phyloP scores from a whole-genome alignment of 2,888 invertebrate genomes.

The Diarsia mendica region DNA sequence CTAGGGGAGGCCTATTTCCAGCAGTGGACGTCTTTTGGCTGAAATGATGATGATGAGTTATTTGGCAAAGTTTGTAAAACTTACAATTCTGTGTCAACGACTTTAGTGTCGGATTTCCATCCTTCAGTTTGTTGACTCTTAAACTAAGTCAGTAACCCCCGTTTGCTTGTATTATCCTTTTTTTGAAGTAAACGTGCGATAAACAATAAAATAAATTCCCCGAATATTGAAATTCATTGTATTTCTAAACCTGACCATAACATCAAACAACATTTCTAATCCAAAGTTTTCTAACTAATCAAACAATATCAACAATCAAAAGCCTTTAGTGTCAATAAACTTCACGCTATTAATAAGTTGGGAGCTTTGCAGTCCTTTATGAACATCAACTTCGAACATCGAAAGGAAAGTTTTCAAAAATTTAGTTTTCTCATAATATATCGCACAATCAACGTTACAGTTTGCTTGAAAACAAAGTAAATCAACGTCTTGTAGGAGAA shows the following conservation, averaged over 20 bases:
- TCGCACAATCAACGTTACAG: conserved; percentile 58
- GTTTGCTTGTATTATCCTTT: neutral
- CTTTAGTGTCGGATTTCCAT: neutral
- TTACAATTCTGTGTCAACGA: neutral
- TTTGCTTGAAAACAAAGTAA: conserved; percentile 69
- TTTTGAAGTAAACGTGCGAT: neutral
- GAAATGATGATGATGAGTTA: no score
- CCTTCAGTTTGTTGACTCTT: neutral
- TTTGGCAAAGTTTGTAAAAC: neutral
- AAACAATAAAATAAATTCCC: conserved; percentile 1
- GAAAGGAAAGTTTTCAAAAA: conserved; percentile 26
- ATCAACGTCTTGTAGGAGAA: conserved; percentile 68
- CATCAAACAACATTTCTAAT: conserved; percentile 37
- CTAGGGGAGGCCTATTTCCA: no score
- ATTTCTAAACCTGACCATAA: conserved; percentile 16
- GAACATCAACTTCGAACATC: neutral
- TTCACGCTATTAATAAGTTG: conserved; percentile 22
- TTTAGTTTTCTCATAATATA: conserved; percentile 26
- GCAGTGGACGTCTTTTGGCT: no score
- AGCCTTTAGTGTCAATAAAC: conserved; percentile 22
- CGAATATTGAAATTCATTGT: conserved; percentile 34
- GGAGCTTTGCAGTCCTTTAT: conserved; percentile 25
- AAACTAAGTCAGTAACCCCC: no score
- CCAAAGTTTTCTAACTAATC: conserved; percentile 43
- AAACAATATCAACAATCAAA: conserved; percentile 33